These are phyloP conservation scores for Meandrusa payeni DNA, from an alignment of 2,888 invertebrate species.

Conservation along the genomic window DNA sequence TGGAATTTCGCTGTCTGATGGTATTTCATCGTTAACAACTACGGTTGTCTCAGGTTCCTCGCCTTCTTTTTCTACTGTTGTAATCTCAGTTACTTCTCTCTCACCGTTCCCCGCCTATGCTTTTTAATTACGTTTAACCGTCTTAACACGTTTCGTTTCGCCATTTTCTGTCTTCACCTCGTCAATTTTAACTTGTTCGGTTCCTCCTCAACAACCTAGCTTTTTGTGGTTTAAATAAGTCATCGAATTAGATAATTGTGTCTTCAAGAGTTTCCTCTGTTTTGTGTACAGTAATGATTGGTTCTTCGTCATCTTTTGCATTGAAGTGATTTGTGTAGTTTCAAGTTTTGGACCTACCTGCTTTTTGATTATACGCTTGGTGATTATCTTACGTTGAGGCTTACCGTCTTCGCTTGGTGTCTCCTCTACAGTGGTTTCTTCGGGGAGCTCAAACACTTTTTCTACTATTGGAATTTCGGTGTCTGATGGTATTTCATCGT, in stretches of 20 bases:
- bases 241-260: not conserved
- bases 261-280: conserved; percentile 19
- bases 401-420: conserved; percentile 37
- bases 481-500: conserved; percentile 29
- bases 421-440: conserved; percentile 33
- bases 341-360: conserved; percentile 39
- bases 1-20: no score
- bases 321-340: conserved; percentile 27
- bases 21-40: conserved; percentile 26
- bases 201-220: conserved; percentile 2
- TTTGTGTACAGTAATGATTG: conserved; percentile 34
- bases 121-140: no score
- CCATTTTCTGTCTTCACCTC: conserved; percentile 31
- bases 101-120: no score
- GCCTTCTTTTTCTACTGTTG: no score
- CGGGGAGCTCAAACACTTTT: conserved; percentile 41
- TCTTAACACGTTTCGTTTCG: conserved; percentile 13
- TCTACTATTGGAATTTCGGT: no score
- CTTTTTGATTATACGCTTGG: conserved; percentile 38
- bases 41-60: no score
- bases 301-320: conserved; percentile 53
- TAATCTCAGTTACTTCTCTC: no score
- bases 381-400: conserved; percentile 35
- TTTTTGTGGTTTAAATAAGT: conserved; percentile 28
- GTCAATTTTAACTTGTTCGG: conserved; percentile 28